These are phyloP conservation scores for Dysidea cf. avara DNA, from an alignment of 37 sponge, comb jelly and placozoan genomes.

Conservation along the genomic window DNA sequence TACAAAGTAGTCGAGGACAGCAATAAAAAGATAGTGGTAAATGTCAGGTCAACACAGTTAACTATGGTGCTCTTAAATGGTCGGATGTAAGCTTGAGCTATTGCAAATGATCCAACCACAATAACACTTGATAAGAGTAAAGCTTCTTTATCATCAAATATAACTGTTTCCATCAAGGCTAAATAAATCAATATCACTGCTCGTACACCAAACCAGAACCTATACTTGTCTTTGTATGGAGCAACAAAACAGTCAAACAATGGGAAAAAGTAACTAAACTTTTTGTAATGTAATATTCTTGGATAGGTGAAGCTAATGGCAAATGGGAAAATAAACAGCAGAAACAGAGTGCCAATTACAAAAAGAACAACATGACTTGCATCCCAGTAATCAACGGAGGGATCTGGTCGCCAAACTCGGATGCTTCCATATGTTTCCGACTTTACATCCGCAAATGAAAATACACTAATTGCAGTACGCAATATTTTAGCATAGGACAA, in stretches of 20 bases:
- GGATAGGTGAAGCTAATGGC: conserved; percentile 7
- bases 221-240: conserved; percentile 44
- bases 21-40: no score
- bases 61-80: conserved; percentile 31
- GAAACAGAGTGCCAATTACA: conserved; percentile 4
- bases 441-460: conserved; percentile 23
- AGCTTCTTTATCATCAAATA: no score
- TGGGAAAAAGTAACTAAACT: conserved; percentile 9
- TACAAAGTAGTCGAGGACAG: no score
- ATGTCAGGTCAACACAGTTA: conserved; percentile 17
- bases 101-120: conserved; percentile 5
- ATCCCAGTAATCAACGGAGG: conserved; percentile 1
- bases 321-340: conserved; percentile 31
- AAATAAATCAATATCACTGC: conserved; percentile 1
- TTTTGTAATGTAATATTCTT: conserved; percentile 6
- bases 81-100: conserved; percentile 22
- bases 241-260: conserved; percentile 32
- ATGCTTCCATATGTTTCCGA: background rate
- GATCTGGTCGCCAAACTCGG: conserved; percentile 41
- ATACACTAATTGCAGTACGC: conserved; percentile 16
- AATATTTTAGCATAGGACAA: conserved; percentile 45
- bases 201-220: conserved; percentile 49
- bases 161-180: background rate
- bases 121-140: background rate
- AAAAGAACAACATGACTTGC: conserved; percentile 9